Conservation (phyloP, 2,113 vertebrate genomes). For the Laticauda laticaudata region DNA sequence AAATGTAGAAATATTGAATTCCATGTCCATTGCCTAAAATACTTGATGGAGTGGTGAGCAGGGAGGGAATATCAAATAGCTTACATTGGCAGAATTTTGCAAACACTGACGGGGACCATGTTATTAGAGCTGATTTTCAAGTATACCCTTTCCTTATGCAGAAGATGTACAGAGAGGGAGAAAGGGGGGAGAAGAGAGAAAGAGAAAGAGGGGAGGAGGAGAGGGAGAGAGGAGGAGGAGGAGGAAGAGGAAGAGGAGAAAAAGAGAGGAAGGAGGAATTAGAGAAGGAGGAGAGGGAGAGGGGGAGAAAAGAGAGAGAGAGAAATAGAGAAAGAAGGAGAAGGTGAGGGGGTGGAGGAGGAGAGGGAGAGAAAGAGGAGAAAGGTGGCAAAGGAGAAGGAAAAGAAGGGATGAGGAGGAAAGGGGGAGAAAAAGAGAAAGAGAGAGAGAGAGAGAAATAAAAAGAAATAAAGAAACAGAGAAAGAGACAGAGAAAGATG, state of each 20-base stretch:
- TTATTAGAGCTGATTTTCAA: slow-evolving; percentile 4
- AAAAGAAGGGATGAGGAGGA: slow-evolving; percentile 4
- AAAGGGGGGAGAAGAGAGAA: neutral
- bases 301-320: slow-evolving; percentile 20
- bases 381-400: too few relatives aligned
- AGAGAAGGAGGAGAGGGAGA: neutral
- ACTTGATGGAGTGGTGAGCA: neutral
- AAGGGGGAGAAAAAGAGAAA: neutral
- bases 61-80: neutral
- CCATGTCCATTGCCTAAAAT: neutral
- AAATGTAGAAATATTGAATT: neutral
- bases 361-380: neutral
- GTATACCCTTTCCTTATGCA: slow-evolving; percentile 11
- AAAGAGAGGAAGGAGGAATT: neutral
- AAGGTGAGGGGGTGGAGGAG: slow-evolving; percentile 7
- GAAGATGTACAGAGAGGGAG: neutral
- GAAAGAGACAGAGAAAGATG: slow-evolving; percentile 3
- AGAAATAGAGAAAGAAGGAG: neutral
- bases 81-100: neutral
- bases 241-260: neutral
- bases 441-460: neutral
- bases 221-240: neutral
- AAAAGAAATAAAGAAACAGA: neutral
- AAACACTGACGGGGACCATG: neutral
- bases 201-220: neutral